Evolutionary conservation across 2,888 invertebrate genomes (phyloP), one percentile per base, ranked within the genome.

Genomic region (Pristionchus fissidentatus): DNA sequence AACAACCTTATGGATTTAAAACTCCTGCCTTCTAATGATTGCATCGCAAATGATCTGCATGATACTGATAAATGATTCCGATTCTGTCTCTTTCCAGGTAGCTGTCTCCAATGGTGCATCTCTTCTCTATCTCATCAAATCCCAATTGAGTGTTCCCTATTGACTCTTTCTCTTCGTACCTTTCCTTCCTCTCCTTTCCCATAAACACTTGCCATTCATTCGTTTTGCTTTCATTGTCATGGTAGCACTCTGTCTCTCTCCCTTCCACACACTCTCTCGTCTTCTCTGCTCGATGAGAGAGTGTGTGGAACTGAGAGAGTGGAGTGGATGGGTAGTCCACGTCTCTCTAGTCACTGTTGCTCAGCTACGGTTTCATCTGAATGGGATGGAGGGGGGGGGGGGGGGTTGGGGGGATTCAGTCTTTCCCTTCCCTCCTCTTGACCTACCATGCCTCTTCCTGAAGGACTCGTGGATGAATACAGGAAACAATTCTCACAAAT

Each of bases 361-460:
- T 66, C 35, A 66, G 66, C n/a, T 66, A 66, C 66, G 66, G 66
- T 66, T 38, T 29, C n/a, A n/a, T n/a, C n/a, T n/a, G n/a, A n/a
- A n/a, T 38, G 38, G 66, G 22, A 38, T 19, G 38, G n/a, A 22
- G 38, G 7, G 13, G 3, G 66, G 62, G 26, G 35, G 57, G 29
- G 32, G 60, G 32, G 29, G 13, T 13, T 29, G 3, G 10, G n/a
- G 70, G 5, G 7, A 70, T 8, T 70, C 15, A 22, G 38, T 60
- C 29, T 29, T 75, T 22, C 49, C 52, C 52, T 32, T 52, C 41
- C 19, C 70, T 15, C n/a, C 41, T 52, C 35, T 3, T 49, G 52
- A 4, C n/a, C 78, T n/a, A 43, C 78, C 3, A 78, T 78, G 78
- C 78, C 78, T 52, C 78, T 78, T 35, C 78, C 52, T n/a, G 2